These are phyloP conservation scores for Panurus biarmicus DNA, from an alignment of 2,113 vertebrate species.

Conservation along the genomic window DNA sequence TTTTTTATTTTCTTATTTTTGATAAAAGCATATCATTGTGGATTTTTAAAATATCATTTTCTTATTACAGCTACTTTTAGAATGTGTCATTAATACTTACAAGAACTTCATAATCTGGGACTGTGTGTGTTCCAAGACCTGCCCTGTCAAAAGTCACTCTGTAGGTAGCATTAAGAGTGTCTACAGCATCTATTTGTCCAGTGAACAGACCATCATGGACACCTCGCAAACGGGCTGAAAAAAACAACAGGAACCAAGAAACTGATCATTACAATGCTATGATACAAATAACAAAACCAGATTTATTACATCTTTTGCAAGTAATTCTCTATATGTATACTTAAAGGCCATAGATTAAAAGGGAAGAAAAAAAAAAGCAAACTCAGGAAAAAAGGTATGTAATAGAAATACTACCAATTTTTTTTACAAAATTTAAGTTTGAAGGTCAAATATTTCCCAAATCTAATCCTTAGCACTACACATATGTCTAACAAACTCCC, in stretches of 20 bases:
- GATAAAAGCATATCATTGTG: background rate
- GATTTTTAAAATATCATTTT: background rate
- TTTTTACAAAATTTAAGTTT: background rate
- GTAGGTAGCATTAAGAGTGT: constrained; percentile 93
- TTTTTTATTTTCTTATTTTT: background rate
- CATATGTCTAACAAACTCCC: background rate
- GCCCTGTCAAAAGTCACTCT: constrained; percentile 94
- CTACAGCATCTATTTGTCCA: constrained; percentile 96
- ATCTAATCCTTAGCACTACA: background rate
- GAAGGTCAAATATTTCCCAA: background rate
- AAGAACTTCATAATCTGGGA: constrained; percentile 98
- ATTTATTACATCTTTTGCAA: background rate
- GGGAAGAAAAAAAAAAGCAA: background rate
- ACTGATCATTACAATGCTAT: background rate
- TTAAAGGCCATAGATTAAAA: background rate
- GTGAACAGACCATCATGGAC: constrained; percentile 94
- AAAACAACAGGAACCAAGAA: background rate
- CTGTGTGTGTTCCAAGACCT: constrained; percentile 94
- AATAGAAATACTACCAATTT: background rate
- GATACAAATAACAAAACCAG: background rate
- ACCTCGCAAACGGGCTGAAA: constrained; percentile 88
- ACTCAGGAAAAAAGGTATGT: background rate
- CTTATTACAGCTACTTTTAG: background rate
- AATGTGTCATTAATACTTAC: constrained; percentile 69
- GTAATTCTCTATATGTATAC: background rate